Base-by-base conservation (phyloP, 2,888 invertebrate species). In the Zootermopsis nevadensis region DNA sequence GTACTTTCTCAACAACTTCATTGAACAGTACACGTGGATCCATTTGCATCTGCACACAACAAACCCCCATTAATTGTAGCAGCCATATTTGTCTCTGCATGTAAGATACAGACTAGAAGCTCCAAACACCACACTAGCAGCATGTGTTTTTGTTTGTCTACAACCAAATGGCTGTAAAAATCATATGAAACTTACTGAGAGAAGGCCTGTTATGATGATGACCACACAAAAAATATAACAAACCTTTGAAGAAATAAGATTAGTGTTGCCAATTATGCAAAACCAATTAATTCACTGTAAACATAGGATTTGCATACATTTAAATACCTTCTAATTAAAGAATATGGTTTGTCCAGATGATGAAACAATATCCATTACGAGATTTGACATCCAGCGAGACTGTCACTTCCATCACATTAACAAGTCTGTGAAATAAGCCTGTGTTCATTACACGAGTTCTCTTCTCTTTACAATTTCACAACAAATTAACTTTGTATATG, bases 201-300 rank as follows among this genome's bases (percentile, higher is more conserved):
- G 27, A 55, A 24, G 22, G 35, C 66, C 79, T 79, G 31, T 53
- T 66, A 79, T 24, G 66, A 66, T 55, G 79, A 12, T 35, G 35
- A 79, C 66, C 55, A 79, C 79, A 79, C 60, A 60, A 55, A 79
- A 79, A 60, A 77, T 31, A 33, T 22, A 31, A 79, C 79, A 79
- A 79, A 60, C 33, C 55, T 22, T 66, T 79, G 15, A 33, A 82
- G 27, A 76, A 53, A 55, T 48, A 42, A 72, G 42, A 81, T 82
- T 74, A 72, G 27, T 55, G 55, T 35, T 74, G 76, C 76, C 74
- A 74, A 76, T 55, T 35, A 82, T 55, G 67, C 80, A 66, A 66
- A 80, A 33, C 69, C 66, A n/a, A 79, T 33, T 53, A 81, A 81
- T 74, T 82, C 53, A 82, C 30, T 74, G 74, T 74, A 72, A 82